Base-by-base conservation (phyloP, 1,140 invertebrate species). In the Bombus breviceps region DNA sequence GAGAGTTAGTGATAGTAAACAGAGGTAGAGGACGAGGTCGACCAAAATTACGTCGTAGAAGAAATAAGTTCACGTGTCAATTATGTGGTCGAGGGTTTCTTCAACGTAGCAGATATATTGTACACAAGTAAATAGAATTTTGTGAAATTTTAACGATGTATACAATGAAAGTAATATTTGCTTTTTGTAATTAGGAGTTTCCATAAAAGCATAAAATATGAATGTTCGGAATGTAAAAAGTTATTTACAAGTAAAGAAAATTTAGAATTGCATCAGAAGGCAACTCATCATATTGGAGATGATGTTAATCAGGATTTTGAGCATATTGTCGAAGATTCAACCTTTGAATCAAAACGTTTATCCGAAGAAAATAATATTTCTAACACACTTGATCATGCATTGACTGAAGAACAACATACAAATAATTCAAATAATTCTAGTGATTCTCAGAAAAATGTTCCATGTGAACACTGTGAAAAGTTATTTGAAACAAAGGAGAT, bases 1-100 rank as follows among this genome's bases (percentile, higher is more conserved):
- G 96, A 4, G 96, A 97, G 92, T 94, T 96, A 18, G 96, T 97
- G 8, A 95, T 96, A 34, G 95, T 96, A 1, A 96, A 96, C 92
- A 96, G 96, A 86, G 95, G 95, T 41, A 95, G 96, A 88, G 95
- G 96, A 4, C 92, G 96, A 57, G 95, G 96, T 22, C 94, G 96
- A 85, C 96, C 96, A 25, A 96, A 96, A 92, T 92, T 95, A 92
- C 89, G 92, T 25, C 91, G 94, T 89, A 92, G 94, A 68, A 95
- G 95, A 90, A 94, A 94, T 41, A 95, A 95, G 86, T 96, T 95
- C 82, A 93, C 93, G 0, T 96, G 96, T 88, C 95, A 96, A 22
- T 93, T 96, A 72, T 96, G 96, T 88, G 95, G 94, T 12, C 94
- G 95, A 88, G 94, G 94, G 81, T 96, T 96, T 89, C 90, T 95